A percentile compares a stretch with the other conserved stretches of the same genome.
Evolutionary conservation across 2,113 vertebrate genomes (phyloP).

Genomic region (Sula dactylatra): DNA sequence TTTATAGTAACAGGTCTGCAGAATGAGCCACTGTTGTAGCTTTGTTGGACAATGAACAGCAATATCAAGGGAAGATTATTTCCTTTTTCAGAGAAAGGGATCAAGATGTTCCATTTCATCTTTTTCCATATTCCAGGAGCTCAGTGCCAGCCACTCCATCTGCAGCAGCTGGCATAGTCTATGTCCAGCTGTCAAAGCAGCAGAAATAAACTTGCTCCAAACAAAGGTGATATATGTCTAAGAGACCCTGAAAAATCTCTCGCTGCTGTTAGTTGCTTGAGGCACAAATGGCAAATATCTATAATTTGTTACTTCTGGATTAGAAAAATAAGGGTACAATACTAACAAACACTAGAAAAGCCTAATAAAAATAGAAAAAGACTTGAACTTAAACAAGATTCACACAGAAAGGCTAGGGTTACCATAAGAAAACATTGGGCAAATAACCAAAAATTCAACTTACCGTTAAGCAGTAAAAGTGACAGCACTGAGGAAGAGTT

Average conservation of each 20-base stretch:
- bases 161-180: not conserved
- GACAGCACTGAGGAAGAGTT: not conserved
- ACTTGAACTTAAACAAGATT: not conserved
- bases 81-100: not conserved
- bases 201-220: not conserved
- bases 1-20: not conserved
- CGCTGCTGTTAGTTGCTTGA: not conserved
- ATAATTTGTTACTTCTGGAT: not conserved
- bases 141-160: not conserved
- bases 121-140: not conserved
- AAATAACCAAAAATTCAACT: not conserved
- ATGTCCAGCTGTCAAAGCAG: not conserved
- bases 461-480: not conserved
- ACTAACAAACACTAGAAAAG: not conserved
- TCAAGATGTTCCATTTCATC: not conserved
- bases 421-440: not conserved
- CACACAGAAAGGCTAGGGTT: not conserved
- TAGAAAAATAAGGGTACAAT: not conserved
- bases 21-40: rapidly evolving
- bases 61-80: not conserved
- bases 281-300: not conserved
- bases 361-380: not conserved
- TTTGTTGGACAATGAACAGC: not conserved
- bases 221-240: not conserved
- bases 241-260: not conserved